Conservation (phyloP, 2,888 invertebrate genomes). For the Drosophila histrio region DNA sequence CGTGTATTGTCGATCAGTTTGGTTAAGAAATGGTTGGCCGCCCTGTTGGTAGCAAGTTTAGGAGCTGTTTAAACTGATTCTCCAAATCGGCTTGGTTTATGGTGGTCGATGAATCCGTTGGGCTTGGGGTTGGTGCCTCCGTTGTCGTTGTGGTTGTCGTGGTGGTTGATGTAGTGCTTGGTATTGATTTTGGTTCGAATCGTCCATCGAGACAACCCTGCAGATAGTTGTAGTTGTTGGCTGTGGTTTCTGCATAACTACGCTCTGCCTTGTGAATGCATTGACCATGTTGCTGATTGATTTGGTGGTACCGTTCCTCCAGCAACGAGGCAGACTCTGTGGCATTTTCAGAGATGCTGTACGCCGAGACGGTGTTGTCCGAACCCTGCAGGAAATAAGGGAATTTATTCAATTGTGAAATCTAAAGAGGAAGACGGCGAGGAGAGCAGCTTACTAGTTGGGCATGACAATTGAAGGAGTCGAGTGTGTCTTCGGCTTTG, state of each 20-base stretch:
- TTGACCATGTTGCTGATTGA: constrained; percentile 74
- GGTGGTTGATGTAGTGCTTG: constrained; percentile 49
- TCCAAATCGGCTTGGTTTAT: constrained; percentile 47
- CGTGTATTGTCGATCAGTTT: no score
- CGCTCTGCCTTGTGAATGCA: constrained; percentile 71
- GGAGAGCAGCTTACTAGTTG: constrained; percentile 38
- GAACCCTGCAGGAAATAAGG: constrained; percentile 69
- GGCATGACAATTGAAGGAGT: constrained; percentile 74
- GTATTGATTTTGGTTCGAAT: constrained; percentile 48
- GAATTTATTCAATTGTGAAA: no score
- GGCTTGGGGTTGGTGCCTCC: constrained; percentile 37
- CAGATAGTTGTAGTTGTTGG: constrained; percentile 73
- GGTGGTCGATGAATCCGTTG: constrained; percentile 49
- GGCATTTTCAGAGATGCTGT: constrained; percentile 78
- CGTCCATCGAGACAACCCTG: constrained; percentile 76
- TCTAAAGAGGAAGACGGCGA: no score
- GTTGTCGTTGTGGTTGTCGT: constrained; percentile 63
- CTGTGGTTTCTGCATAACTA: constrained; percentile 68
- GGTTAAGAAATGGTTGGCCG: no score
- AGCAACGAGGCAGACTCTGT: constrained; percentile 67
- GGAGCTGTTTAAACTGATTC: constrained; percentile 72
- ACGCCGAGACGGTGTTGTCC: constrained; percentile 73
- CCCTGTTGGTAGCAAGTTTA: constrained; percentile 74
- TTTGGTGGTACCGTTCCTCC: constrained; percentile 75
- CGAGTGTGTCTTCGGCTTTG: constrained; percentile 58